Conservation (phyloP, 2,888 invertebrate species). For the Entomobrya multifasciata region DNA sequence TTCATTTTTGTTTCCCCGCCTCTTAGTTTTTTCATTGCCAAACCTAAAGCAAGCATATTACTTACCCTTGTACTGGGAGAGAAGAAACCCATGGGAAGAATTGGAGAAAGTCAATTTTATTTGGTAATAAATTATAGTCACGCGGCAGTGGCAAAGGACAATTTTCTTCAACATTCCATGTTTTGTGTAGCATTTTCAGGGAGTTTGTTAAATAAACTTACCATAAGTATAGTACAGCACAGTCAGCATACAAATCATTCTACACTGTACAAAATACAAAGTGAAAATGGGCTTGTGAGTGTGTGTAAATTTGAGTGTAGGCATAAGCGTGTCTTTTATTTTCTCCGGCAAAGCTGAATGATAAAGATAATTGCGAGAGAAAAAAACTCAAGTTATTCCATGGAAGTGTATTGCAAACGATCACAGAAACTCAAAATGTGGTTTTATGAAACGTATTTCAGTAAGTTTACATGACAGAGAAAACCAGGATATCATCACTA, state of each 20-base stretch:
- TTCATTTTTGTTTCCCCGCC: neutral
- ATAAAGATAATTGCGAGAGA: neutral
- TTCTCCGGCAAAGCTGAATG: neutral
- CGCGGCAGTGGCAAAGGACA: slow-evolving; percentile 41
- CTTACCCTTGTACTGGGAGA: neutral
- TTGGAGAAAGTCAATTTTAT: slow-evolving; percentile 72
- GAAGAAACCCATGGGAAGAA: slow-evolving; percentile 65
- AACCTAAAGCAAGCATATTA: slow-evolving; percentile 23
- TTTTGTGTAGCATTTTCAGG: neutral
- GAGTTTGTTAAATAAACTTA: slow-evolving; percentile 35
- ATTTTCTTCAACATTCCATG: slow-evolving; percentile 49
- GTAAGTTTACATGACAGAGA: too few species aligned
- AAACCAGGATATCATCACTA: too few species aligned
- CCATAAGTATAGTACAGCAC: neutral
- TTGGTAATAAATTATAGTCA: slow-evolving; percentile 67
- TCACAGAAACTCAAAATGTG: neutral
- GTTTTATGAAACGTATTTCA: too few species aligned
- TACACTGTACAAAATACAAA: neutral
- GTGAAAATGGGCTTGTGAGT: neutral
- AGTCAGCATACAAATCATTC: neutral
- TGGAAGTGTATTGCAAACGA: too few species aligned
- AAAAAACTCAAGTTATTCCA: neutral
- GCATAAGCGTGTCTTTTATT: neutral
- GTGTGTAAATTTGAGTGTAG: neutral
- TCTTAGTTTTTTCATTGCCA: neutral